Percentiles rank a stretch among this genome's conserved stretches.
Evolutionary conservation across 1,140 invertebrate genomes (phyloP).

Genomic region (Drosophila santomea): DNA sequence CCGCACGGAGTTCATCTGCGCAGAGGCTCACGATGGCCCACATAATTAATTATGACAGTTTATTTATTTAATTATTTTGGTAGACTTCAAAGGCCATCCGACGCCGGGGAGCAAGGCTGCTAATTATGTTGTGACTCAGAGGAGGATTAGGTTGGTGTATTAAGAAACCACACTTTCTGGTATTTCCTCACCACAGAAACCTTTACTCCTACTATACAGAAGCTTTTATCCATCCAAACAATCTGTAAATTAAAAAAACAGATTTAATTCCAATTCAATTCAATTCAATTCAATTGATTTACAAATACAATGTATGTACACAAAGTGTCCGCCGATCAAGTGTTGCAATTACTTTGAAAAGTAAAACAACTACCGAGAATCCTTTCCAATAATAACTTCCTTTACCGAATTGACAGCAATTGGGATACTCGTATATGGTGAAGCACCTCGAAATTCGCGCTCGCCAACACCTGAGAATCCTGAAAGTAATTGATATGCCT

Average conservation of each 20-base stretch:
- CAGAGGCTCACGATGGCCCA: conserved; percentile 47
- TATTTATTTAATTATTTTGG: conserved; percentile 80
- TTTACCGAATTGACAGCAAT: neutral
- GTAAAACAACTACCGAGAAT: neutral
- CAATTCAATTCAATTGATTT: too few species aligned
- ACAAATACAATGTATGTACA: too few species aligned
- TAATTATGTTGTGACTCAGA: conserved; percentile 80
- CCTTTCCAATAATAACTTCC: neutral
- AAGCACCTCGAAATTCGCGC: neutral
- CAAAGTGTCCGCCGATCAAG: too few species aligned
- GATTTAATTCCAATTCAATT: too few species aligned
- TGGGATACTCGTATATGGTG: conserved; percentile 3
- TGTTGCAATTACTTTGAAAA: too few species aligned
- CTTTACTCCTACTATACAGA: too few species aligned
- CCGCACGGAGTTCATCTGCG: conserved; percentile 7
- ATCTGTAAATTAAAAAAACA: too few species aligned
- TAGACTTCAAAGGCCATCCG: conserved; percentile 64
- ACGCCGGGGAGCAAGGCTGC: conserved; percentile 18
- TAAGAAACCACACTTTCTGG: too few species aligned
- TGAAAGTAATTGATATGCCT: conserved; percentile 33
- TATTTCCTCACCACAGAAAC: too few species aligned
- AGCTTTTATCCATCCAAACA: too few species aligned
- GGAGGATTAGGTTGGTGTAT: conserved; percentile 42
- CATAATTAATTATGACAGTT: conserved; percentile 82
- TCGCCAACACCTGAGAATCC: conserved; percentile 18